Base-by-base conservation (phyloP, 1,140 invertebrate genomes). In the Drosophila sechellia region DNA sequence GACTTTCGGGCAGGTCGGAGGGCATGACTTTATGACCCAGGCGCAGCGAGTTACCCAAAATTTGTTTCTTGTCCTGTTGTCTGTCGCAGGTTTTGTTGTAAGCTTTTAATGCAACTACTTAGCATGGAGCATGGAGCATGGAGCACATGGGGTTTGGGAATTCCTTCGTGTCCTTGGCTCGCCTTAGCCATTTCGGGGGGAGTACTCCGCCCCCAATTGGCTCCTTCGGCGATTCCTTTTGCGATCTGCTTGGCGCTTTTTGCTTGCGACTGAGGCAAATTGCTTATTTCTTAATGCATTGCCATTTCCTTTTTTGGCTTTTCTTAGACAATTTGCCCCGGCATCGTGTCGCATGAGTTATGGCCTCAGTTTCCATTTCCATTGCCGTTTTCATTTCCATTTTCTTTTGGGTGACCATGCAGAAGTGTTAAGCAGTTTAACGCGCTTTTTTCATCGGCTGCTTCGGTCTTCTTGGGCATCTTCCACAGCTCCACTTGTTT, bases 361-460 rank as follows among this genome's bases (percentile, higher is more conserved):
- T 87, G 84, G 84, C 68, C 53, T 46, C 52, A 27, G 65, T 59
- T 54, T 70, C 49, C 35, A 61, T 58, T 57, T 71, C 49, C 37
- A 61, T 64, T 54, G 63, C 49, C 37, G 58, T 64, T 78, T 71
- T 55, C 73, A 56, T 74, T 74, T 74, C 48, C 45, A 55, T 60
- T 43, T 74, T 60, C 63, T 65, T 66, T 68, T 73, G 73, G 74
- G 85, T 89, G 77, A 37, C 76, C 81, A 90, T 46, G 80, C 85
- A 90, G 85, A 90, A 90, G 85, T 90, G 85, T 85, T 90, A 90
- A 90, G 83, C 78, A 68, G 85, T 90, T 90, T 90, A 90, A 66
- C 81, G 77, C 85, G 81, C 85, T 57, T 75, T 90, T 85, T 90
- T 70, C 49, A 34, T 34, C 31, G 43, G 8, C 37, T 12, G 8